Evolutionary conservation across 1,140 invertebrate species (phyloP), one percentile per base, ranked within the genome.

Genomic region (Ips nitidus): DNA sequence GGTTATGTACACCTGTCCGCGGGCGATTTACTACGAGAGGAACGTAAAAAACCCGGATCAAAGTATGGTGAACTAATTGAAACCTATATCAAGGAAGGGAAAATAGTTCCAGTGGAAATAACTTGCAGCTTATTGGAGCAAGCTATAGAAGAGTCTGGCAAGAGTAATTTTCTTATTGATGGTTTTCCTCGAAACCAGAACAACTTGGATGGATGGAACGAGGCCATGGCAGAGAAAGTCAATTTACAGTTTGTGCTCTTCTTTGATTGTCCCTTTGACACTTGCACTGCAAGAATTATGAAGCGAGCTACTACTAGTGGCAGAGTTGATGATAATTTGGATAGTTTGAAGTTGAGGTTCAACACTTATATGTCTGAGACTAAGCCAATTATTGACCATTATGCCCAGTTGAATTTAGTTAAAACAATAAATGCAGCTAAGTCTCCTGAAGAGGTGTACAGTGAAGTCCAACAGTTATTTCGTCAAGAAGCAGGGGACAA

Each of bases 91-190:
- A 86, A 85, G 43, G 92, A 98, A 80, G 98, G 98, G 8, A 91
- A 90, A 63, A 99, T 99, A 74, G 98, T 99, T 0, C 98, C 98
- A 36, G 98, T 99, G 0, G 94, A 96, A 83, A 98, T 99, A 69
- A 99, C 98, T 36, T 99, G 98, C 81, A 91, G 89, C 60, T 85
- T 99, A 5, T 80, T 99, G 36, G 91, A 95, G 77, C 89, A 90
- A 70, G 94, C 93, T 1, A 98, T 98, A 92, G 81, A 85, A 66
- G 79, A 85, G 60, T 85, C 89, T 8, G 85, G 83, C 1, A 86
- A 88, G 37, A 84, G 88, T n/a, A 90, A 91, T 52, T 99, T 99
- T 80, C 84, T 99, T 0, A 93, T 99, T 75, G 98, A 99, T 83
- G 98, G 98, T 4, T 99, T 99, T 81, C 98, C 98, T 40, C 85